phyloP scores from a whole-genome alignment of 2,797 vertebrate species.

The Pangasius larnaudii region DNA sequence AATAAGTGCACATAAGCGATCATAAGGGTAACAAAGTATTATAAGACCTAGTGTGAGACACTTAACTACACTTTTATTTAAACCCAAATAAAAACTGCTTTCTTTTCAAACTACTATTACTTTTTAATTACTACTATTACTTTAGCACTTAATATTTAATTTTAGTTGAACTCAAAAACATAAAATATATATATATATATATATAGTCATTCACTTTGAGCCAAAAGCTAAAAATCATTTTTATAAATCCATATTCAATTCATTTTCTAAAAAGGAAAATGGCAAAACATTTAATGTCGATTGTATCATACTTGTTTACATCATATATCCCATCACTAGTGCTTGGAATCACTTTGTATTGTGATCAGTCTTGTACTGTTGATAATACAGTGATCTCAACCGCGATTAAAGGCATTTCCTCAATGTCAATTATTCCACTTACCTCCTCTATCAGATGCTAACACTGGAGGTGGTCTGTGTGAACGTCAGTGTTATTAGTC shows the following conservation, averaged over 20 bases:
- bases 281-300: background rate
- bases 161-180: background rate
- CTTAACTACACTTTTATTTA: background rate
- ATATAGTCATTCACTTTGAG: too few relatives aligned
- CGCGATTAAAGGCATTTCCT: constrained; percentile 8
- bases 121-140: background rate
- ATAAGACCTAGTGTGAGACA: background rate
- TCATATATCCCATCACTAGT: background rate
- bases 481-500: constrained; percentile 35
- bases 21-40: background rate
- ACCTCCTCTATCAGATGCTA: constrained; percentile 15
- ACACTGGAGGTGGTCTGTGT: constrained; percentile 24
- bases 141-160: background rate
- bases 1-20: background rate
- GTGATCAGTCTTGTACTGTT: background rate
- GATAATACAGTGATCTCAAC: background rate
- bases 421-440: constrained; percentile 30
- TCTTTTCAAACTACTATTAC: background rate
- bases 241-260: background rate
- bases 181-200: too few relatives aligned
- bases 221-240: background rate
- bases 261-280: background rate
- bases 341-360: background rate
- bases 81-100: background rate
- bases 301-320: background rate